phyloP scores from a whole-genome alignment of 2,113 vertebrate genomes.

The Rhizomys pruinosus region DNA sequence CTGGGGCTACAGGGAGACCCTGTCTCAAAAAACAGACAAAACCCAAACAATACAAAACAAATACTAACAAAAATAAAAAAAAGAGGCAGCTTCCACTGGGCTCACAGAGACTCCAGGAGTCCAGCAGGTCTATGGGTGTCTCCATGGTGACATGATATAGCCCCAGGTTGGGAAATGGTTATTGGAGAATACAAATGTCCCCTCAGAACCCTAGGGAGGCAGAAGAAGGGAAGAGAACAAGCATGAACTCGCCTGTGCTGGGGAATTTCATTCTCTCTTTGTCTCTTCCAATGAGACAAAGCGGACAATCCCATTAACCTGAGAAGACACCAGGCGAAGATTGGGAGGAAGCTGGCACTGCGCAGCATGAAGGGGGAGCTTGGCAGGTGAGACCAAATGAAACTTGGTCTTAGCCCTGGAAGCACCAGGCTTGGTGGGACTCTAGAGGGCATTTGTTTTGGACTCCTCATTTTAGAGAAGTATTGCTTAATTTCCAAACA shows the following conservation, averaged over 20 bases:
- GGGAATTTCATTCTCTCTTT: not conserved
- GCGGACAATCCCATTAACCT: constrained; percentile 6
- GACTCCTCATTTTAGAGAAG: not conserved
- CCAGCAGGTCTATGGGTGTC: not conserved
- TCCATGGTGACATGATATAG: not conserved
- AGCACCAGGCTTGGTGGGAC: not conserved
- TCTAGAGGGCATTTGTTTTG: not conserved
- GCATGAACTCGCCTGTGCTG: not conserved
- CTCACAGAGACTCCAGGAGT: not conserved
- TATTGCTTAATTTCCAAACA: constrained; percentile 44
- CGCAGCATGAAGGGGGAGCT: not conserved
- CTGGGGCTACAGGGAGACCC: too few species aligned
- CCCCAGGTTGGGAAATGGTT: not conserved
- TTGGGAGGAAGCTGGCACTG: not conserved
- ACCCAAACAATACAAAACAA: too few species aligned
- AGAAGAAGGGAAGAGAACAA: constrained; percentile 27
- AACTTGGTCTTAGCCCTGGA: not conserved
- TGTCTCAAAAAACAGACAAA: too few species aligned
- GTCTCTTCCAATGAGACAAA: not conserved
- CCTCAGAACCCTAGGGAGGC: not conserved
- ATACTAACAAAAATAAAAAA: not conserved
- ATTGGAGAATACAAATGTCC: not conserved
- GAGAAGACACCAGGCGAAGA: not conserved
- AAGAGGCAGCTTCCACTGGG: not conserved
- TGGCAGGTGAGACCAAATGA: not conserved